Conservation (phyloP, 2,797 vertebrate genomes). For the Aulostomus chinensis region DNA sequence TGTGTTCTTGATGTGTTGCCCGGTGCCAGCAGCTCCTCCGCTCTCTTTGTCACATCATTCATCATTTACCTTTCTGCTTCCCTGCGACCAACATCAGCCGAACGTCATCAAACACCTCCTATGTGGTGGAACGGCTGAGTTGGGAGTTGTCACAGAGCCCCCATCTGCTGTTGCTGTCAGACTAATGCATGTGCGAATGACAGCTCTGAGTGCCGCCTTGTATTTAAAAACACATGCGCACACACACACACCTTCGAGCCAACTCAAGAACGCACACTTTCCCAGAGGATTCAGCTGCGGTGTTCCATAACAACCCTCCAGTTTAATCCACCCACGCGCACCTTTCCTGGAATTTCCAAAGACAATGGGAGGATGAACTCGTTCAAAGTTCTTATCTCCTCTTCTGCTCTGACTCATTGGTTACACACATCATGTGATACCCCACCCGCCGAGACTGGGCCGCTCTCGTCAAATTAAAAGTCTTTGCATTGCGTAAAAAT, state of each 20-base stretch:
- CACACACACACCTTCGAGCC: not conserved
- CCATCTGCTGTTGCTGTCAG: too few species aligned
- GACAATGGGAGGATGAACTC: constrained; percentile 46
- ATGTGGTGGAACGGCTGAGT: not conserved
- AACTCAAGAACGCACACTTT: not conserved
- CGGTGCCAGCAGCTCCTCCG: constrained; percentile 31
- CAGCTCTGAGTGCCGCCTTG: too few species aligned
- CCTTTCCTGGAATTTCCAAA: constrained; percentile 66
- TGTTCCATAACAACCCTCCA: constrained; percentile 23
- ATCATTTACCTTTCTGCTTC: constrained; percentile 15
- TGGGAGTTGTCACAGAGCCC: too few species aligned
- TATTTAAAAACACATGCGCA: constrained; percentile 7
- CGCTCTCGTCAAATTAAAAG: constrained; percentile 35
- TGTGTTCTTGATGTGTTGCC: constrained; percentile 18
- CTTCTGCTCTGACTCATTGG: constrained; percentile 56
- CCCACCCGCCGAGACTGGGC: too few species aligned
- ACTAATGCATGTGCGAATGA: too few species aligned
- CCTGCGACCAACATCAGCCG: constrained; percentile 2
- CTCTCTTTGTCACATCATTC: constrained; percentile 26
- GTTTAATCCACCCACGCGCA: constrained; percentile 54
- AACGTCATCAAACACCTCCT: not conserved
- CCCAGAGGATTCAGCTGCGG: constrained; percentile 11
- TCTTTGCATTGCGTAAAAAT: constrained; percentile 19
- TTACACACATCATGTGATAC: constrained; percentile 42
- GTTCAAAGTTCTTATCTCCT: constrained; percentile 32